These are phyloP conservation scores for Theocolax elegans DNA, from an alignment of 1,140 invertebrate species.

Conservation along the genomic window DNA sequence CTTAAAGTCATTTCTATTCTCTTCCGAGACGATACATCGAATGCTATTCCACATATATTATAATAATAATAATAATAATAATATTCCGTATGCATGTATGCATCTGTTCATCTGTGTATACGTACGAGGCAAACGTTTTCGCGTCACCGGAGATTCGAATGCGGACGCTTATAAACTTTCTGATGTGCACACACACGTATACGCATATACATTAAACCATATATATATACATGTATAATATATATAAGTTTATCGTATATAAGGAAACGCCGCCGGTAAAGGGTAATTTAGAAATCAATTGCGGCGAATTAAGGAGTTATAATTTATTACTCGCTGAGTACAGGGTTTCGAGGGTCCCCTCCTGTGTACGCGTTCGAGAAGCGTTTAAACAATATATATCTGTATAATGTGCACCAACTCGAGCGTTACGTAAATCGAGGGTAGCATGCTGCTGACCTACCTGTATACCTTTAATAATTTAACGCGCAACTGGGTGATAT, in stretches of 20 bases:
- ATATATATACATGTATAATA: too few species aligned
- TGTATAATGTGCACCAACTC: background rate
- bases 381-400: slow-evolving; percentile 9
- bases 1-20: too few species aligned
- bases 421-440: slow-evolving; percentile 11
- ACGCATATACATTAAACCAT: too few species aligned
- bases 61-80: too few species aligned
- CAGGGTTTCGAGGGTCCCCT: too few species aligned
- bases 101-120: background rate
- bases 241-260: background rate
- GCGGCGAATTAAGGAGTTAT: background rate
- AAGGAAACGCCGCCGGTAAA: background rate
- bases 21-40: too few species aligned
- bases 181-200: too few species aligned
- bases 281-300: slow-evolving; percentile 28
- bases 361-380: background rate
- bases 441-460: background rate
- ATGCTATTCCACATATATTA: too few species aligned
- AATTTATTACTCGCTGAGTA: too few species aligned
- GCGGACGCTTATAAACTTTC: background rate
- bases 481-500: background rate
- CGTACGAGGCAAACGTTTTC: slow-evolving; percentile 4
- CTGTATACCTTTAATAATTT: background rate
- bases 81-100: background rate
- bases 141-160: background rate